Evolutionary conservation across 2,888 invertebrate genomes (phyloP).

Genomic region (Ophioninae sp.): DNA sequence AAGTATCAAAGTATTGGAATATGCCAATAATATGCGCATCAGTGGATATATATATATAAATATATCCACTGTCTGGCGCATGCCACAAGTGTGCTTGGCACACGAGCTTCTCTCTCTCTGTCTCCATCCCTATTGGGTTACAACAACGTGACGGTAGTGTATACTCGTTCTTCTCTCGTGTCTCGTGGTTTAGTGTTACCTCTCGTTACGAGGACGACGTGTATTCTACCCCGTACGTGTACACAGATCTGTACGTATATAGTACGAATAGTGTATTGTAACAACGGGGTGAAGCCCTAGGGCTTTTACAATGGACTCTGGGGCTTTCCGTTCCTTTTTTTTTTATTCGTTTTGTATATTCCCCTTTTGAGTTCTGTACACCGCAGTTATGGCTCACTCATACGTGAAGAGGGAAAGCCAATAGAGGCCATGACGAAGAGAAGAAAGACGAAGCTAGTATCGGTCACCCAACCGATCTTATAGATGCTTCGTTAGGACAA

Average conservation of each 20-base stretch:
- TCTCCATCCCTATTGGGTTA: slow-evolving; percentile 73
- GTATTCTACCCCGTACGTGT: slow-evolving; percentile 40
- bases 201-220: slow-evolving; percentile 64
- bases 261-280: slow-evolving; percentile 37
- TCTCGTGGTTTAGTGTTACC: slow-evolving; percentile 73
- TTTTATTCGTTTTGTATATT: slow-evolving; percentile 5
- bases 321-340: slow-evolving; percentile 10
- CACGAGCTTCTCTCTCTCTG: slow-evolving; percentile 62
- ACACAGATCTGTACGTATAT: background rate
- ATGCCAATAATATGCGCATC: background rate
- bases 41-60: background rate
- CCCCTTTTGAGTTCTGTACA: slow-evolving; percentile 15
- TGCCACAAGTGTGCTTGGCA: slow-evolving; percentile 78
- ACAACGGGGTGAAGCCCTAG: slow-evolving; percentile 66
- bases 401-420: slow-evolving; percentile 38
- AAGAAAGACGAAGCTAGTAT: slow-evolving; percentile 47
- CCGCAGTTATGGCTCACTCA: slow-evolving; percentile 59
- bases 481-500: slow-evolving; percentile 13
- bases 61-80: slow-evolving; percentile 69
- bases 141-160: slow-evolving; percentile 65
- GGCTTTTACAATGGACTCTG: slow-evolving; percentile 56
- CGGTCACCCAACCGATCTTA: slow-evolving; percentile 16
- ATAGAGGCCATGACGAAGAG: slow-evolving; percentile 9
- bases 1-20: too few relatives aligned
- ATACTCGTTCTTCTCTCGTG: slow-evolving; percentile 60